Evolutionary conservation across 2,888 invertebrate genomes (phyloP).

Genomic region (Vanessa cardui): DNA sequence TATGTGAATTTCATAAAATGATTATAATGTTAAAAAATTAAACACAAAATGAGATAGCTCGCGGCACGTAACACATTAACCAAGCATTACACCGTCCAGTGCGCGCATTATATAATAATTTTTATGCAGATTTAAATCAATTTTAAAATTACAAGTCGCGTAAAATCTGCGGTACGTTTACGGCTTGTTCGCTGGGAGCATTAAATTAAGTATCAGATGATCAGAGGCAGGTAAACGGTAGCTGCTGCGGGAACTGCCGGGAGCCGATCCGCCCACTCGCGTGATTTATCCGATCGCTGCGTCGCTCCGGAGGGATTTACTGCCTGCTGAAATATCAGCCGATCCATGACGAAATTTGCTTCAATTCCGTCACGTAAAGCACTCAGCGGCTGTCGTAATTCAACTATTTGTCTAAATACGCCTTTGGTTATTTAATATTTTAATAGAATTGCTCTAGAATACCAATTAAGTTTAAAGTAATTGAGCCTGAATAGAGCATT

Average conservation of each 20-base stretch:
- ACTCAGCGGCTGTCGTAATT: constrained; percentile 52
- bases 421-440: too few species aligned
- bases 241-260: constrained; percentile 69
- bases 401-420: constrained; percentile 48
- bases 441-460: too few species aligned
- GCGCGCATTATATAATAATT: constrained; percentile 23
- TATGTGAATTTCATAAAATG: constrained; percentile 20
- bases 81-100: constrained; percentile 12
- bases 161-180: constrained; percentile 40
- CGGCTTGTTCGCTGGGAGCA: constrained; percentile 53
- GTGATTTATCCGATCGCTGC: constrained; percentile 73
- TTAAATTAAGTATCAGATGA: constrained; percentile 81
- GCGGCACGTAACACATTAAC: constrained; percentile 23
- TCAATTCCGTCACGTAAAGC: constrained; percentile 47
- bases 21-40: constrained; percentile 24
- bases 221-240: constrained; percentile 80
- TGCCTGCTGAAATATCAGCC: constrained; percentile 70
- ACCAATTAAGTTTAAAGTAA: too few species aligned
- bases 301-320: constrained; percentile 59
- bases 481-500: too few species aligned
- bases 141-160: constrained; percentile 38
- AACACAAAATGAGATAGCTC: constrained; percentile 4
- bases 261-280: constrained; percentile 68
- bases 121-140: constrained; percentile 37
- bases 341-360: constrained; percentile 63